Evolutionary conservation across 1,140 invertebrate genomes (phyloP), one percentile per base, ranked within the genome.

Genomic region (Scaptodrosophila lebanonensis): DNA sequence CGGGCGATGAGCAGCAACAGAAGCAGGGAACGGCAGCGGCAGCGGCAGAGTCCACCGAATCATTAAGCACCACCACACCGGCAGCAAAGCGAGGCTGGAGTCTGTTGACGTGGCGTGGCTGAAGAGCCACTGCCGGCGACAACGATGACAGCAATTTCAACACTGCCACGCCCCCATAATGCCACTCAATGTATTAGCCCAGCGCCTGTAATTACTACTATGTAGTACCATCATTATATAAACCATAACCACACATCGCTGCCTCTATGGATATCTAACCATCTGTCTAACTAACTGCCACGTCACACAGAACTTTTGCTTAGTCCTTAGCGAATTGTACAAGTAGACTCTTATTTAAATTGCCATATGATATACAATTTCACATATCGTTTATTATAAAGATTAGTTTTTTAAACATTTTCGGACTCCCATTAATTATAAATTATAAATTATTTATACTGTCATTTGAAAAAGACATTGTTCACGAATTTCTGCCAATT

Each of bases 111-210:
- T 86, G 84, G 84, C 83, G 84, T 18, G 84, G 84, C 33, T 85
- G 60, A 45, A 27, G 13, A 38, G 20, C 12, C 17, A 20, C 27
- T 32, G 16, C 20, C 7, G 3, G 22, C 36, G n/a, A 9, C 8
- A n/a, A n/a, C n/a, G n/a, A n/a, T n/a, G n/a, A n/a, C n/a, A n/a
- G n/a, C n/a, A n/a, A n/a, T 7, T 12, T 17, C 35, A 43, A 33
- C 25, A 40, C 35, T 57, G 33, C 53, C 20, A 49, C 27, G 43
- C 48, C 50, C 29, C 25, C 35, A 30, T 47, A 48, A 63, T 70
- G 75, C 75, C 75, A 70, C 76, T 60, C 66, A 83, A 82, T 83
- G 75, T 82, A 82, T 82, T 82, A 82, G 75, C 76, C 71, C 64
- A 53, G 64, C 64, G 72, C 62, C 51, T 38, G 79, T 82, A 82